Percentiles rank a stretch among this genome's conserved stretches.
phyloP scores from a whole-genome alignment of 2,797 vertebrate genomes.

The Schizopygopsis pylzovi region DNA sequence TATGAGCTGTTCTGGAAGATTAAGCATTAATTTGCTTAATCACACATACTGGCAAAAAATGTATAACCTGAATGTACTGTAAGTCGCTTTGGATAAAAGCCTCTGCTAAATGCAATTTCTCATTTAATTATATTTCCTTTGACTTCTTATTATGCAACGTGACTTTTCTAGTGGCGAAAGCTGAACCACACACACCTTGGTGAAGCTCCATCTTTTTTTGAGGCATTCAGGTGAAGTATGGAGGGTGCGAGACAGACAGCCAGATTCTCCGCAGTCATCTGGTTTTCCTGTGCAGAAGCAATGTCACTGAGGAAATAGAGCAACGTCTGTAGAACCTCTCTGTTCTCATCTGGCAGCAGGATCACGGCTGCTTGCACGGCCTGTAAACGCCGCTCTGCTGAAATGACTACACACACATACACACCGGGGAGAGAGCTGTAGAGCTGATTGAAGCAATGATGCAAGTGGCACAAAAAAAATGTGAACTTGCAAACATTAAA shows the following conservation, averaged over 20 bases:
- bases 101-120: not conserved
- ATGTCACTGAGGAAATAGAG: slow-evolving; percentile 89
- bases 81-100: no score
- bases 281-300: slow-evolving; percentile 83
- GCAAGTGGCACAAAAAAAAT: not conserved
- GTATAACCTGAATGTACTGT: no score
- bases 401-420: slow-evolving; percentile 73
- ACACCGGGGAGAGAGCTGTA: slow-evolving; percentile 1
- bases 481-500: not conserved
- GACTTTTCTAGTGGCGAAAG: not conserved
- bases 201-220: slow-evolving; percentile 83
- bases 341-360: slow-evolving; percentile 85
- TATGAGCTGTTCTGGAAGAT: not conserved
- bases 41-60: no score
- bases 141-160: not conserved
- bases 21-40: not conserved
- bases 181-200: slow-evolving; percentile 73
- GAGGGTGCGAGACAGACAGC: slow-evolving; percentile 88
- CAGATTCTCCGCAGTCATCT: slow-evolving; percentile 86
- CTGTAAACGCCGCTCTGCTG: slow-evolving; percentile 82
- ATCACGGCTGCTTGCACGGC: slow-evolving; percentile 81
- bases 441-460: slow-evolving; percentile 11
- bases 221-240: slow-evolving; percentile 86
- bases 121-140: not conserved
- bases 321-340: slow-evolving; percentile 87